phyloP scores from a whole-genome alignment of 2,113 vertebrate genomes.

The Ceyx melanurus region DNA sequence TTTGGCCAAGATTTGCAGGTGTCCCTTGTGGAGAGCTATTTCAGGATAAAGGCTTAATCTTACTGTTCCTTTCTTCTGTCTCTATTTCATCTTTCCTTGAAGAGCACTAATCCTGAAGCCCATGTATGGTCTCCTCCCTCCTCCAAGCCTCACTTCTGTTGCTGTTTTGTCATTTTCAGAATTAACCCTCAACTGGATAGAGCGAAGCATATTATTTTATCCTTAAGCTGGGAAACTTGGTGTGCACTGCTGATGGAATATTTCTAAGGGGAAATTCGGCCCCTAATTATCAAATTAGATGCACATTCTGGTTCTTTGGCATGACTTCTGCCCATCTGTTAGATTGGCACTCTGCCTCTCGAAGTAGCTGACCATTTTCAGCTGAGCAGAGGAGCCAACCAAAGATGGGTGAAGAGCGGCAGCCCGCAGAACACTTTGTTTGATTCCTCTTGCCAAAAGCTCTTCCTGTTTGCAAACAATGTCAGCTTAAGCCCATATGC shows the following conservation, averaged over 20 bases:
- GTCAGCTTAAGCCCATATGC: conserved; percentile 68
- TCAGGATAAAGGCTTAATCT: conserved; percentile 45
- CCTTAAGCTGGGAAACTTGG: conserved; percentile 15
- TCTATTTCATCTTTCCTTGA: conserved; percentile 22
- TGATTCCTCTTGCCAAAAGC: conserved; percentile 20
- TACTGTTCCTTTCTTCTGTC: not conserved
- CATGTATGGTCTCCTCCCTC: not conserved
- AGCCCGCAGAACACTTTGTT: conserved; percentile 45
- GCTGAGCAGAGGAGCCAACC: conserved; percentile 45
- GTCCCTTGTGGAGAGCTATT: conserved; percentile 42
- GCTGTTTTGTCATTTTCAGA: not conserved
- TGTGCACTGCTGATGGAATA: not conserved
- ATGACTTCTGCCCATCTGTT: conserved; percentile 56
- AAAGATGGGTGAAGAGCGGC: conserved; percentile 60
- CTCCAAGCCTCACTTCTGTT: not conserved
- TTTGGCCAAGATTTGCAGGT: conserved; percentile 56
- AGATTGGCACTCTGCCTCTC: conserved; percentile 41
- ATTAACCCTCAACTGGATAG: not conserved
- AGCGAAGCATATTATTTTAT: not conserved
- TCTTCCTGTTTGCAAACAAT: conserved; percentile 70
- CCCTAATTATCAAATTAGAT: conserved; percentile 67
- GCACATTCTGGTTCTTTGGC: conserved; percentile 65
- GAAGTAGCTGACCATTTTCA: conserved; percentile 39
- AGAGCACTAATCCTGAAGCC: not conserved
- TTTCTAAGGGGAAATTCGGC: conserved; percentile 52